Evolutionary conservation across 2,113 vertebrate species (phyloP).

Genomic region (Chaetodon trifascialis): DNA sequence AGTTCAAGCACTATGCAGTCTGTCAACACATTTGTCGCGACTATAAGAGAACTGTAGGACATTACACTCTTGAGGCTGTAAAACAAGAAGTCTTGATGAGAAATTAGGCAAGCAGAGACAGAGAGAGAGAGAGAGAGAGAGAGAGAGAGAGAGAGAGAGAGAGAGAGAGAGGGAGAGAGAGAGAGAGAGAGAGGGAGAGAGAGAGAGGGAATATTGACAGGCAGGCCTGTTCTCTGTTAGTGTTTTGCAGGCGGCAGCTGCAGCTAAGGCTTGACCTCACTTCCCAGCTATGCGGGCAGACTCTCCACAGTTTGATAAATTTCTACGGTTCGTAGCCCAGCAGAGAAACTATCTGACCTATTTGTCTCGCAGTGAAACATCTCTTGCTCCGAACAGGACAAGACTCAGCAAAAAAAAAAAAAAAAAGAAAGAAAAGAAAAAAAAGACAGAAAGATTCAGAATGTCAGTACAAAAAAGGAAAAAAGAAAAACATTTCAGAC

Average conservation of each 20-base stretch:
- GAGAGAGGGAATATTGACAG: constrained; percentile 48
- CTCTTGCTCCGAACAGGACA: constrained; percentile 31
- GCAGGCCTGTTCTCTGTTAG: constrained; percentile 75
- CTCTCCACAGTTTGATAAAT: constrained; percentile 64
- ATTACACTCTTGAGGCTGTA: constrained; percentile 31
- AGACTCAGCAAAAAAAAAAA: constrained; percentile 2
- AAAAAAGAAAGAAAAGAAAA: constrained; percentile 1
- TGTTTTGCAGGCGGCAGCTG: constrained; percentile 74
- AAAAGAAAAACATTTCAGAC: constrained; percentile 3
- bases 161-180: background rate
- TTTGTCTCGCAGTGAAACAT: constrained; percentile 51
- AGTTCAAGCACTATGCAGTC: constrained; percentile 18
- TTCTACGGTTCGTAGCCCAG: constrained; percentile 54
- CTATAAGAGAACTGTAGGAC: constrained; percentile 24
- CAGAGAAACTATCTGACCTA: constrained; percentile 58
- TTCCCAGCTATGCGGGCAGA: constrained; percentile 73
- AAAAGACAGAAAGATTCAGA: background rate
- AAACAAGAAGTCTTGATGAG: constrained; percentile 34
- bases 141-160: constrained; percentile 12
- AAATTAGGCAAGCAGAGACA: constrained; percentile 27
- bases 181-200: background rate
- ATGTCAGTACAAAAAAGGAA: background rate
- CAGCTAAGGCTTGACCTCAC: constrained; percentile 73
- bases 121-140: background rate
- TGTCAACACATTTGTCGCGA: constrained; percentile 51